A percentile compares a stretch with the other conserved stretches of the same genome.
Evolutionary conservation across 1,140 invertebrate genomes (phyloP).

Genomic region (Vanessa atalanta): DNA sequence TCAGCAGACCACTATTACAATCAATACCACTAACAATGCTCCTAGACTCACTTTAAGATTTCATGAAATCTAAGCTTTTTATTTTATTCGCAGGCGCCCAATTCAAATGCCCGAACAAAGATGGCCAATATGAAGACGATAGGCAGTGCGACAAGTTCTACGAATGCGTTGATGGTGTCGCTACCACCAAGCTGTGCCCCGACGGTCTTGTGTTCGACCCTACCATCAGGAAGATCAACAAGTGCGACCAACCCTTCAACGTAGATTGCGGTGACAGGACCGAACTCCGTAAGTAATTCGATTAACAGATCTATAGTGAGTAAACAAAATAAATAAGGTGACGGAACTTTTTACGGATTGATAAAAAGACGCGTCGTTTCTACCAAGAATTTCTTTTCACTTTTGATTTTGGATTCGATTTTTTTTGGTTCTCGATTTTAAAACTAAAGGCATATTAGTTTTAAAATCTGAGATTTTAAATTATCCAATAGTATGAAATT

Average conservation of each 20-base stretch:
- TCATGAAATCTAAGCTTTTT: not conserved
- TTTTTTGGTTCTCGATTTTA: too few relatives aligned
- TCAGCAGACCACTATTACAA: not conserved
- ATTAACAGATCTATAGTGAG: not conserved
- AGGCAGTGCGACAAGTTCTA: slow-evolving; percentile 93
- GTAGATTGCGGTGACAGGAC: slow-evolving; percentile 92
- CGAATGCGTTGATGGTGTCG: slow-evolving; percentile 87
- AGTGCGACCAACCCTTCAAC: slow-evolving; percentile 94
- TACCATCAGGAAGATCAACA: slow-evolving; percentile 90
- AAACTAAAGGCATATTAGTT: too few relatives aligned
- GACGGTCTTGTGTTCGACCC: slow-evolving; percentile 94
- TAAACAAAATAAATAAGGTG: not conserved
- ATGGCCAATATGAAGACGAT: slow-evolving; percentile 89
- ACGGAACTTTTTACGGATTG: too few relatives aligned
- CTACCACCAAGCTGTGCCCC: slow-evolving; percentile 89
- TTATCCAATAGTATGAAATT: not conserved
- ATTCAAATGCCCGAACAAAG: slow-evolving; percentile 88
- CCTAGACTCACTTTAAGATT: not conserved
- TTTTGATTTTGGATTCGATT: too few relatives aligned
- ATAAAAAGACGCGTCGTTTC: too few relatives aligned
- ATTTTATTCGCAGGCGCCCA: slow-evolving; percentile 81
- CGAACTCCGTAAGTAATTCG: slow-evolving; percentile 89
- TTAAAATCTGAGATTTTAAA: too few relatives aligned
- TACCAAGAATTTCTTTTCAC: too few relatives aligned
- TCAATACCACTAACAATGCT: not conserved